These are phyloP conservation scores for Lepidothrix coronata DNA, from an alignment of 2,113 vertebrate species.

Conservation along the genomic window DNA sequence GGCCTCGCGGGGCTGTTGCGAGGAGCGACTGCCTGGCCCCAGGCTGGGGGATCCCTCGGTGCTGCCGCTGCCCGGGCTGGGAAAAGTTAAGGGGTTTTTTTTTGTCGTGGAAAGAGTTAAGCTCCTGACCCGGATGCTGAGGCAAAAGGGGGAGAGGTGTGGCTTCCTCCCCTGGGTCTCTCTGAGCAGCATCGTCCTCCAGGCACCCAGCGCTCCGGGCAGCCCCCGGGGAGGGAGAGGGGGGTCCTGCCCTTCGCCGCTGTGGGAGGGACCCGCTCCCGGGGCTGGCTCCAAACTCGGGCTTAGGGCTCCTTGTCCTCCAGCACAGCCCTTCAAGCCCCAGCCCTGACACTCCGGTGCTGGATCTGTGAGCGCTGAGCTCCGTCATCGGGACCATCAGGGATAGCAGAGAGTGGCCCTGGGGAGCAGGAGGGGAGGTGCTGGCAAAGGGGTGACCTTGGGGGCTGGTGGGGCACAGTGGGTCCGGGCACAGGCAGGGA, in stretches of 20 bases:
- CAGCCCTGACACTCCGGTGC: not conserved
- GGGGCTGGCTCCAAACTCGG: not conserved
- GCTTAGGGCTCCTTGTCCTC: not conserved
- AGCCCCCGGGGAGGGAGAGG: not conserved
- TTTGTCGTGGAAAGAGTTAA: constrained; percentile 28
- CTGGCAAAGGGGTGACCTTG: not conserved
- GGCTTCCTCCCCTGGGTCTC: constrained; percentile 27
- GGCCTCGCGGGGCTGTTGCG: not conserved
- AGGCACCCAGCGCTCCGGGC: not conserved
- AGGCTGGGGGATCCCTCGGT: not conserved
- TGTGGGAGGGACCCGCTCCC: not conserved
- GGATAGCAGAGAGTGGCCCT: not conserved
- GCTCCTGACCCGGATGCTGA: constrained; percentile 41
- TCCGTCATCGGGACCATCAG: not conserved
- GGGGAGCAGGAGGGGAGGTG: no score
- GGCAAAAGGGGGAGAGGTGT: constrained; percentile 46
- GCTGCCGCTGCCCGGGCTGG: not conserved
- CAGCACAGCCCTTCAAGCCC: not conserved
- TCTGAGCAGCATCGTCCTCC: not conserved
- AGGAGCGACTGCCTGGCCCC: not conserved
- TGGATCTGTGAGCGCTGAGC: not conserved
- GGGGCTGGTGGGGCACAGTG: not conserved
- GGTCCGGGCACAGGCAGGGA: not conserved
- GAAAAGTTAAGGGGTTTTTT: not conserved
- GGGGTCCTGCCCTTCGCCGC: not conserved